Evolutionary conservation across 2,888 invertebrate species (phyloP).

Genomic region (Amphipoea oculea): DNA sequence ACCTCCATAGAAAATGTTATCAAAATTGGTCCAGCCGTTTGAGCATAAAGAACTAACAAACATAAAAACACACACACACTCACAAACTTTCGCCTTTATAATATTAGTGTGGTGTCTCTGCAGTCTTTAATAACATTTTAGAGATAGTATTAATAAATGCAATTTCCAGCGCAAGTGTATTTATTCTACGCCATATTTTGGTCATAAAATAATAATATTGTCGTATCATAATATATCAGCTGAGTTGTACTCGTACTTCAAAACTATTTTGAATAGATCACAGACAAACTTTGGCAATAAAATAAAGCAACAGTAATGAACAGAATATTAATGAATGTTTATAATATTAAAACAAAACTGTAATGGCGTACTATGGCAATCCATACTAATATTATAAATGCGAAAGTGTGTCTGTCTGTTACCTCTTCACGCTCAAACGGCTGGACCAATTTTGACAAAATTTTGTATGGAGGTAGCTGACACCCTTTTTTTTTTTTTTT

Average conservation of each 20-base stretch:
- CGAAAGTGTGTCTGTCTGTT: too few relatives aligned
- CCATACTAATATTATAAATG: background rate
- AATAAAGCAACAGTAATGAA: background rate
- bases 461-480: too few relatives aligned
- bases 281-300: constrained; percentile 8
- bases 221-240: background rate
- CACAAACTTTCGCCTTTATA: too few relatives aligned
- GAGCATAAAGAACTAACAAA: too few relatives aligned
- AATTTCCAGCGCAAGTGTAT: background rate
- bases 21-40: too few relatives aligned
- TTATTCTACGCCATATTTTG: background rate
- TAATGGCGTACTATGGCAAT: background rate
- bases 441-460: too few relatives aligned
- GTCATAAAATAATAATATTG: constrained; percentile 18
- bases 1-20: too few relatives aligned
- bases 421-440: too few relatives aligned
- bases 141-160: background rate
- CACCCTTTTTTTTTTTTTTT: too few relatives aligned
- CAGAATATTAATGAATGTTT: background rate
- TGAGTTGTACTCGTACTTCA: background rate
- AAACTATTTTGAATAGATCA: constrained; percentile 18
- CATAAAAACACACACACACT: too few relatives aligned
- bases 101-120: too few relatives aligned
- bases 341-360: background rate
- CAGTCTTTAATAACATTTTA: too few relatives aligned